Conservation (phyloP, 1,140 invertebrate genomes). For the Lycorma delicatula region DNA sequence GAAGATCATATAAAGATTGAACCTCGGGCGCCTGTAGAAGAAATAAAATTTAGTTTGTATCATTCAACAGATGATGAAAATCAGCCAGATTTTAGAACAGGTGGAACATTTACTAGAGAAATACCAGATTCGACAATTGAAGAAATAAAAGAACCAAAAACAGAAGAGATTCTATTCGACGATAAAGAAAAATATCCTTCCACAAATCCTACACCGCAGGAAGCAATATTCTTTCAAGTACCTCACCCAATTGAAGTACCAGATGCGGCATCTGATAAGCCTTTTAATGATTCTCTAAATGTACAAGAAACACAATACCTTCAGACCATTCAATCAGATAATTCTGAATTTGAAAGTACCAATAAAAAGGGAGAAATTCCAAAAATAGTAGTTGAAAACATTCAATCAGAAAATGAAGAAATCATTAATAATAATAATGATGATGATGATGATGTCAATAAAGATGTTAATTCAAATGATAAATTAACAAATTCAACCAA, state of each 20-base stretch:
- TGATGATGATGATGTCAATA: slow-evolving; percentile 52
- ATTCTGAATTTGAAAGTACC: not conserved
- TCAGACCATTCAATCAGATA: not conserved
- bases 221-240: slow-evolving; percentile 20
- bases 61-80: not conserved
- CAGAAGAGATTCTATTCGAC: not conserved
- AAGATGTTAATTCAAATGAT: slow-evolving; percentile 37
- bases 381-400: not conserved
- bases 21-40: not conserved
- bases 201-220: slow-evolving; percentile 7
- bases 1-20: not conserved
- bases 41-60: not conserved
- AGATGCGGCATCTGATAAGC: slow-evolving; percentile 1
- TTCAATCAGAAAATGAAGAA: slow-evolving; percentile 3
- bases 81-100: not conserved
- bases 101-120: not conserved
- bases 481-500: slow-evolving; percentile 14
- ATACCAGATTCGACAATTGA: no score
- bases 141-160: not conserved
- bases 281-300: slow-evolving; percentile 7
- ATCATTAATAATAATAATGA: not conserved
- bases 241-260: slow-evolving; percentile 9
- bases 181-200: slow-evolving; percentile 4
- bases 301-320: slow-evolving; percentile 17
- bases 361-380: slow-evolving; percentile 15